A percentile compares a stretch with the other conserved stretches of the same genome.
Conservation (phyloP, 1,140 invertebrate genomes). For the Euwallacea fornicatus region DNA sequence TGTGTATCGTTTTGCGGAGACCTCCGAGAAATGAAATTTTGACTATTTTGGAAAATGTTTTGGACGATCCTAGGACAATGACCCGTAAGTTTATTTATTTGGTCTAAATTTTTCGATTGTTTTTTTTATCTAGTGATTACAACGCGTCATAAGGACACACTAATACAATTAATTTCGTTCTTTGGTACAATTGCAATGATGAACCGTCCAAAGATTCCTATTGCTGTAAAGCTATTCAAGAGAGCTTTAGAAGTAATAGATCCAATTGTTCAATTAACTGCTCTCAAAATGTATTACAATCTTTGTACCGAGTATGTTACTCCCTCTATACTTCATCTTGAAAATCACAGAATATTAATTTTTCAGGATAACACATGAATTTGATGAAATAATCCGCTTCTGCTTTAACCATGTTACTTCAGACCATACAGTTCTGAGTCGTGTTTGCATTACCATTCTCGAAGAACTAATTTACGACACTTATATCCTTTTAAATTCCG, state of each 20-base stretch:
- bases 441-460: constrained; percentile 31
- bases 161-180: constrained; percentile 38
- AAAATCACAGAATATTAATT: background rate
- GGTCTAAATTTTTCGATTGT: background rate
- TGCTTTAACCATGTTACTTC: constrained; percentile 33
- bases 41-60: constrained; percentile 28
- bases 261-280: constrained; percentile 26
- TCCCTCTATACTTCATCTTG: background rate
- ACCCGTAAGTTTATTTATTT: constrained; percentile 22
- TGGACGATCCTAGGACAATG: constrained; percentile 22
- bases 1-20: constrained; percentile 35
- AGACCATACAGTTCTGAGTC: constrained; percentile 29
- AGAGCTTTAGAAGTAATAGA: constrained; percentile 22
- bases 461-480: constrained; percentile 40
- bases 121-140: constrained; percentile 23
- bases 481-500: constrained; percentile 29
- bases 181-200: constrained; percentile 39
- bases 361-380: constrained; percentile 40
- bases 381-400: constrained; percentile 38
- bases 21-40: constrained; percentile 32
- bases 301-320: constrained; percentile 36
- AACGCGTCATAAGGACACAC: constrained; percentile 29
- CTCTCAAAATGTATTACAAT: constrained; percentile 37
- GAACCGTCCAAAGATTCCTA: constrained; percentile 33
- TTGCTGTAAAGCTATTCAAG: constrained; percentile 29